phyloP scores from a whole-genome alignment of 1,140 invertebrate species.

The Nilaparvata lugens region DNA sequence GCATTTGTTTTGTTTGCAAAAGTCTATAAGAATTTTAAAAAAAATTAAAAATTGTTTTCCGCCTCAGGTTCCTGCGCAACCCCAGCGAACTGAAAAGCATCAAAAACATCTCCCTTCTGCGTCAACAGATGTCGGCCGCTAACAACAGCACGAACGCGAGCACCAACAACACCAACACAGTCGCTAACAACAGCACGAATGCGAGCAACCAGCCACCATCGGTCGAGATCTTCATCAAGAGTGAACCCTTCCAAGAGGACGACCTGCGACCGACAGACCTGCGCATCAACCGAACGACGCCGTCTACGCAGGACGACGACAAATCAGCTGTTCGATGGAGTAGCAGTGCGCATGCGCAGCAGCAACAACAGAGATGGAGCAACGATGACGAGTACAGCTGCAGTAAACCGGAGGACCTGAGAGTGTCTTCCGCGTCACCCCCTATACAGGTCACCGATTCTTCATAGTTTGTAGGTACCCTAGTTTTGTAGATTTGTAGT shows the following conservation, averaged over 20 bases:
- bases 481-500: too few relatives aligned
- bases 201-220: not conserved
- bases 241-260: slow-evolving; percentile 15
- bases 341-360: not conserved
- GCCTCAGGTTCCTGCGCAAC: slow-evolving; percentile 71
- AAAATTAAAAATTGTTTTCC: not conserved
- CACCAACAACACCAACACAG: not conserved
- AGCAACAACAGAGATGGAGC: not conserved
- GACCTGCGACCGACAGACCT: slow-evolving; percentile 24
- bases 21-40: not conserved
- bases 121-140: slow-evolving; percentile 59
- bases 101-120: slow-evolving; percentile 79
- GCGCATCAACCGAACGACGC: slow-evolving; percentile 10
- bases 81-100: slow-evolving; percentile 86
- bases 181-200: not conserved
- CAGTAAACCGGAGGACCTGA: not conserved
- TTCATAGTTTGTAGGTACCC: too few relatives aligned
- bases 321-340: not conserved
- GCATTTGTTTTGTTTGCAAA: not conserved
- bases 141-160: slow-evolving; percentile 10
- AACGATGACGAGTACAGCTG: not conserved
- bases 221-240: not conserved
- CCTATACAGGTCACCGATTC: too few relatives aligned
- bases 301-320: not conserved
- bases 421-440: not conserved